phyloP scores from a whole-genome alignment of 2,797 vertebrate genomes.

The Epinephelus coioides region DNA sequence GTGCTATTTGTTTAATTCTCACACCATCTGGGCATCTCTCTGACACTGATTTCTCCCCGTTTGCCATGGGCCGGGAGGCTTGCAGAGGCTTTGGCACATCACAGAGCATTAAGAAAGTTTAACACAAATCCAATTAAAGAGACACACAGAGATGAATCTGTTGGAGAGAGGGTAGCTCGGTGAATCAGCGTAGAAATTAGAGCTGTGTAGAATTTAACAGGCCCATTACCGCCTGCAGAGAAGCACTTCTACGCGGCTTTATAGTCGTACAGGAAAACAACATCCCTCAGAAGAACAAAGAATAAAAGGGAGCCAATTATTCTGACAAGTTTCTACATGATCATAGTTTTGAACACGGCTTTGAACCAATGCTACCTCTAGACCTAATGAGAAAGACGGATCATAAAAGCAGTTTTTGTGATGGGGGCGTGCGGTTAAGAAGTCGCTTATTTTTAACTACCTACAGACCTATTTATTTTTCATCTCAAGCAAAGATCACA shows the following conservation, averaged over 20 bases:
- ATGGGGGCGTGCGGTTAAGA: constrained; percentile 7
- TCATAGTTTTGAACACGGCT: constrained; percentile 19
- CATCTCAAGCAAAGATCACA: constrained; percentile 9
- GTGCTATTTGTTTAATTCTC: constrained; percentile 42
- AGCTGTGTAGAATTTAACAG: constrained; percentile 59
- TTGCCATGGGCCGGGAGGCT: constrained; percentile 21
- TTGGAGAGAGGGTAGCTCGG: constrained; percentile 28
- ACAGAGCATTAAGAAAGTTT: constrained; percentile 70
- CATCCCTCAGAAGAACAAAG: constrained; percentile 46
- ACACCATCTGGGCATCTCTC: constrained; percentile 17
- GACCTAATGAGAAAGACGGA: constrained; percentile 30
- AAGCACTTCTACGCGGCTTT: constrained; percentile 32
- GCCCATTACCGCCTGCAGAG: constrained; percentile 60
- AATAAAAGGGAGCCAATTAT: constrained; percentile 35
- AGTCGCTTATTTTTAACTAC: constrained; percentile 28
- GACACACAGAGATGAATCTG: constrained; percentile 60
- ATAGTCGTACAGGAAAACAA: constrained; percentile 41
- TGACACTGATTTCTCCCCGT: constrained; percentile 1
- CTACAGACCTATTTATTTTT: constrained; percentile 22
- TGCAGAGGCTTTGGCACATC: constrained; percentile 47
- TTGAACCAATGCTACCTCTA: constrained; percentile 13
- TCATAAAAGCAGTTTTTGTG: constrained; percentile 13
- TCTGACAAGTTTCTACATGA: constrained; percentile 33
- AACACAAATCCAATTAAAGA: constrained; percentile 80
- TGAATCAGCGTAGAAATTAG: constrained; percentile 59